These are phyloP conservation scores for Aphodius granarius DNA, from an alignment of 2,888 invertebrate species.

Conservation along the genomic window DNA sequence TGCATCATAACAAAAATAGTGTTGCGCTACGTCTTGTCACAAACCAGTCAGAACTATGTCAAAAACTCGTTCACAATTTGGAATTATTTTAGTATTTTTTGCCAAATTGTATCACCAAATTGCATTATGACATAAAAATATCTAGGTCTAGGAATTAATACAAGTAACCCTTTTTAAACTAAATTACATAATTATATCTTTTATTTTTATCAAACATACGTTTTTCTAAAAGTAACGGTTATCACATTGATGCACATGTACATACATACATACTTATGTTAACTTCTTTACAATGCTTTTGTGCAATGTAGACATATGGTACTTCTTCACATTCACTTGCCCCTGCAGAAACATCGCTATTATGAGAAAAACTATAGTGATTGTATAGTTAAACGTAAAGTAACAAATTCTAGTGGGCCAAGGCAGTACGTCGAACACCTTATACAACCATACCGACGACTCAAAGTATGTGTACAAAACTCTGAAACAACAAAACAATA, in stretches of 20 bases:
- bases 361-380: slow-evolving; percentile 7
- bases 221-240: background rate
- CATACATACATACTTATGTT: background rate
- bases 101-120: no score
- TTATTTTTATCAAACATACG: background rate
- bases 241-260: no score
- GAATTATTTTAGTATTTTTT: no score
- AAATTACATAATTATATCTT: no score
- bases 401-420: slow-evolving; percentile 33
- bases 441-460: slow-evolving; percentile 43
- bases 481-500: slow-evolving; percentile 32
- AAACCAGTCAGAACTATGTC: no score
- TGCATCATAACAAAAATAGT: no score
- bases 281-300: slow-evolving; percentile 1
- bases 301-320: background rate
- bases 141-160: no score
- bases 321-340: background rate
- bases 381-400: slow-evolving; percentile 22
- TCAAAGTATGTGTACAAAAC: slow-evolving; percentile 39
- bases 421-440: slow-evolving; percentile 37
- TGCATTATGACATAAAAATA: no score
- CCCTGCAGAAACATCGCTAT: slow-evolving; percentile 3
- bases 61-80: no score
- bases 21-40: no score
- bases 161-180: background rate